A percentile compares a stretch with the other conserved stretches of the same genome.
Conservation (phyloP, 2,113 vertebrate genomes). For the Jacana jacana region DNA sequence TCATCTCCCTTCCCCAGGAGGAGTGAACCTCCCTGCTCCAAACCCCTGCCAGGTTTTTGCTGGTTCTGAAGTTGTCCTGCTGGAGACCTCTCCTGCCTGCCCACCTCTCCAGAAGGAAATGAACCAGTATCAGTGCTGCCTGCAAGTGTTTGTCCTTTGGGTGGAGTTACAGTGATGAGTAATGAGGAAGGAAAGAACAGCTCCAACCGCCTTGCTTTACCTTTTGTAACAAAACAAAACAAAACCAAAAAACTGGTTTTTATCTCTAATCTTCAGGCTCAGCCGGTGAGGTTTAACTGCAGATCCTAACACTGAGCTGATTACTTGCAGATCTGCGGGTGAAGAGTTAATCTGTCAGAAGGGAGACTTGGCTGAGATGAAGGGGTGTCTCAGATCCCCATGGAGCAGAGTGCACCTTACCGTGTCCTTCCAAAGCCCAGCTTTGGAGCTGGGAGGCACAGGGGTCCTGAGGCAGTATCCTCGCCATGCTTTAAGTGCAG, state of each 20-base stretch:
- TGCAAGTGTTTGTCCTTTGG: neutral
- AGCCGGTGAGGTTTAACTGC: neutral
- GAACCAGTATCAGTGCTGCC: neutral
- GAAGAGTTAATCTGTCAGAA: neutral
- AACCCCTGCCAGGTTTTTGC: neutral
- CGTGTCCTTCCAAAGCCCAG: neutral
- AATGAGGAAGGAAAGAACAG: neutral
- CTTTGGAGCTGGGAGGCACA: fast-evolving
- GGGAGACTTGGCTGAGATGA: neutral
- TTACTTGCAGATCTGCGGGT: neutral
- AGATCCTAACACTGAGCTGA: neutral
- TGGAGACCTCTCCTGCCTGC: neutral
- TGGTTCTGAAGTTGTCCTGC: neutral
- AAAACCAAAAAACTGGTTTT: neutral
- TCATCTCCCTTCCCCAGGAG: neutral
- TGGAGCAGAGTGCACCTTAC: fast-evolving
- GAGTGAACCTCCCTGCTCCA: neutral
- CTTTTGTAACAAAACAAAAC: neutral
- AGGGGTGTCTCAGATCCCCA: neutral
- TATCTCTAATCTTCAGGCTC: neutral
- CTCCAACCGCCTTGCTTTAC: neutral
- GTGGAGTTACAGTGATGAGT: neutral
- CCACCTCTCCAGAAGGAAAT: neutral
- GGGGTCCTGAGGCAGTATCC: neutral
- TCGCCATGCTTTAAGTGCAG: fast-evolving